phyloP scores from a whole-genome alignment of 1,140 invertebrate genomes.

The Zeugodacus cucurbitae region DNA sequence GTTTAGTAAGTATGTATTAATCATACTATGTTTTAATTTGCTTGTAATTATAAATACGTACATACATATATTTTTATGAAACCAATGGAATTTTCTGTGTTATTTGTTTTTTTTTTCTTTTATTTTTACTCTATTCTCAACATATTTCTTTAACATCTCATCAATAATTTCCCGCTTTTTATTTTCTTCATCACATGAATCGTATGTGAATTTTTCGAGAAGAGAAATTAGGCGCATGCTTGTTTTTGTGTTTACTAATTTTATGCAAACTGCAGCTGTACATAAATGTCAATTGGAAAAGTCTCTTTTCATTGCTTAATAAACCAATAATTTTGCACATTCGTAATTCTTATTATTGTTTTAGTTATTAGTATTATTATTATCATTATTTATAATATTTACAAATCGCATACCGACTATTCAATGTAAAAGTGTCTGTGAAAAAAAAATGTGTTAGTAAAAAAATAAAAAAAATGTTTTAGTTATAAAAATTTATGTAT shows the following conservation, averaged over 20 bases:
- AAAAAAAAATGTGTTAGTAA: too few species aligned
- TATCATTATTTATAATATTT: not conserved
- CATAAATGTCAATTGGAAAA: not conserved
- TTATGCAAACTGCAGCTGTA: not conserved
- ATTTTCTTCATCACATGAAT: not conserved
- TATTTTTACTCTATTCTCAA: not conserved
- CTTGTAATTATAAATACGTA: not conserved
- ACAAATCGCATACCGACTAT: not conserved
- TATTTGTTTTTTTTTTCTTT: too few species aligned
- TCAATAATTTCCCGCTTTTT: not conserved
- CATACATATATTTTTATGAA: slow-evolving; percentile 18
- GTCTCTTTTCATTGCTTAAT: not conserved
- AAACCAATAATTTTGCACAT: not conserved
- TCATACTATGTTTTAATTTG: not conserved
- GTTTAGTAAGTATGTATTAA: not conserved
- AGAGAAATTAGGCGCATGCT: not conserved
- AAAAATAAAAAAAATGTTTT: too few species aligned
- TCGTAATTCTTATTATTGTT: not conserved
- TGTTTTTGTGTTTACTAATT: not conserved
- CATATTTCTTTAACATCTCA: not conserved
- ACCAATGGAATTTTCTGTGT: slow-evolving; percentile 13
- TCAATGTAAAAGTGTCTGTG: too few species aligned
- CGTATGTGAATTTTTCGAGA: not conserved
- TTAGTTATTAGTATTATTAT: too few species aligned
- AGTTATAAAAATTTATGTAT: too few species aligned